A percentile compares a stretch with the other conserved stretches of the same genome.
Evolutionary conservation across 2,888 invertebrate genomes (phyloP).

Genomic region (Phalera bucephala): DNA sequence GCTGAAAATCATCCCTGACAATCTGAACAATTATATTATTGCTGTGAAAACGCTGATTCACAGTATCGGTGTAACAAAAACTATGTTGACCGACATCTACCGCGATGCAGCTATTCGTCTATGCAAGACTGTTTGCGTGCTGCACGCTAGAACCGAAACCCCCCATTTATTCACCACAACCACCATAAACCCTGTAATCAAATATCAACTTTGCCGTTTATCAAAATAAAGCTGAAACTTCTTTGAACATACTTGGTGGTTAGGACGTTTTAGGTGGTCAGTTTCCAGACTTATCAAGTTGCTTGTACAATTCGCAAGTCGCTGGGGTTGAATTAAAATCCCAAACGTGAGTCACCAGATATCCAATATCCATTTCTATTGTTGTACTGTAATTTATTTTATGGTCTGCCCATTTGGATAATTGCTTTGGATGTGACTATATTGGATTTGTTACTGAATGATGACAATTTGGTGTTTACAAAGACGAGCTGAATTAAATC

Average conservation of each 20-base stretch:
- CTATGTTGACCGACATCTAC: conserved; percentile 61
- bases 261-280: conserved; percentile 16
- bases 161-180: conserved; percentile 19
- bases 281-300: conserved; percentile 58
- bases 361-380: conserved; percentile 52
- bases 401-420: conserved; percentile 7
- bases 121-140: conserved; percentile 68
- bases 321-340: conserved; percentile 50
- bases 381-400: conserved; percentile 31
- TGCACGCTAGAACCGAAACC: conserved; percentile 54
- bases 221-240: conserved; percentile 11
- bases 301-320: conserved; percentile 59
- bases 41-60: too few species aligned
- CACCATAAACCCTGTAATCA: conserved; percentile 1
- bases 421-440: neutral
- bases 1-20: too few species aligned
- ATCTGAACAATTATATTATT: too few species aligned
- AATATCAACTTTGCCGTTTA: conserved; percentile 12
- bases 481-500: too few species aligned
- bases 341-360: conserved; percentile 53
- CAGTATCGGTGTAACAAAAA: conserved; percentile 56
- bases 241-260: neutral
- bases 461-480: too few species aligned
- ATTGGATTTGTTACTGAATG: too few species aligned
- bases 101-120: conserved; percentile 63